Evolutionary conservation across 2,888 invertebrate genomes (phyloP).

Genomic region (Erebia epiphron): DNA sequence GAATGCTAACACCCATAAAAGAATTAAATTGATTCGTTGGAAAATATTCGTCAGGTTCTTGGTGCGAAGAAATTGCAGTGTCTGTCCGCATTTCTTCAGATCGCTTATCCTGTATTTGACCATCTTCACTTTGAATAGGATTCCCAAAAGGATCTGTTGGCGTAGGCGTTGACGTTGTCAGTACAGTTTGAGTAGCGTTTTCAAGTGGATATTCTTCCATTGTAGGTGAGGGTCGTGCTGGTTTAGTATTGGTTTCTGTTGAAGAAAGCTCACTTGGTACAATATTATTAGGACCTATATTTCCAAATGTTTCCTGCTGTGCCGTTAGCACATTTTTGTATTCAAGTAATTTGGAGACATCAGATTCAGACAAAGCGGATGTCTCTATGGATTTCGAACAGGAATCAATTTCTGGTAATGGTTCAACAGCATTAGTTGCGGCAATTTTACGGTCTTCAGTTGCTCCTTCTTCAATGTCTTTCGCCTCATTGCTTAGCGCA

Average conservation of each 20-base stretch:
- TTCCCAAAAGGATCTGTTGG: slow-evolving; percentile 3
- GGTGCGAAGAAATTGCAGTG: slow-evolving; percentile 41
- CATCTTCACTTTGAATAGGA: background rate
- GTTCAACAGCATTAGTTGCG: background rate
- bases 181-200: background rate
- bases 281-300: slow-evolving; percentile 1
- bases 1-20: background rate
- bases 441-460: background rate
- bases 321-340: slow-evolving; percentile 17
- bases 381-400: background rate
- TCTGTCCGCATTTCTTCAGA: slow-evolving; percentile 17
- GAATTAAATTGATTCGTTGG: slow-evolving; percentile 16
- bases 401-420: background rate
- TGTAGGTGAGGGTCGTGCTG: slow-evolving; percentile 1
- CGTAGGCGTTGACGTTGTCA: background rate
- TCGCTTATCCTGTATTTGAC: background rate
- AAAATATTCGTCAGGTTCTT: slow-evolving; percentile 41
- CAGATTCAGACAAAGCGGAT: background rate
- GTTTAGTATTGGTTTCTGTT: background rate
- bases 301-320: background rate
- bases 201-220: slow-evolving; percentile 9
- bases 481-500: background rate
- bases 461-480: slow-evolving; percentile 5
- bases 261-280: background rate
- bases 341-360: slow-evolving; percentile 20